Evolutionary conservation across 2,113 vertebrate genomes (phyloP).

Genomic region (Stercorarius parasiticus): DNA sequence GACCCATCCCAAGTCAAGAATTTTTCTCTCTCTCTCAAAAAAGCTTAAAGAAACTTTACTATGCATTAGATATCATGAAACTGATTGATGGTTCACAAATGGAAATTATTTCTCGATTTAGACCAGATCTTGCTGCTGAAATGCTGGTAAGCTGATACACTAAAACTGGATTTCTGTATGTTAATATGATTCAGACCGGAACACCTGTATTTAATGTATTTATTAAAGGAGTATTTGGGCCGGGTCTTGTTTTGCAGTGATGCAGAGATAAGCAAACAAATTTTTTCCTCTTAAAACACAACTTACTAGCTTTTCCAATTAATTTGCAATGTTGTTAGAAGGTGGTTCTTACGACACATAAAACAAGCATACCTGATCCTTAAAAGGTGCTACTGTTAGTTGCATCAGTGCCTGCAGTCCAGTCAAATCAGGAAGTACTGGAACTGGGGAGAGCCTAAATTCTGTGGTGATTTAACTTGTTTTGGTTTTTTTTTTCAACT

Average conservation of each 20-base stretch:
- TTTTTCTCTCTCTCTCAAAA: neutral
- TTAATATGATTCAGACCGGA: neutral
- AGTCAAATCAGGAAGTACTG: neutral
- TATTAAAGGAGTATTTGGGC: neutral
- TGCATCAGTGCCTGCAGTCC: neutral
- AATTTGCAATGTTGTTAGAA: neutral
- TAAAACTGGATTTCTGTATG: neutral
- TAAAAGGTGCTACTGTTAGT: neutral
- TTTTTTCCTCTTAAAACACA: neutral
- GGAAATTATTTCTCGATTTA: neutral
- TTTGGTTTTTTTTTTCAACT: neutral
- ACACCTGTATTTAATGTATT: neutral
- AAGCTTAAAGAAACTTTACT: neutral
- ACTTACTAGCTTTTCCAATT: neutral
- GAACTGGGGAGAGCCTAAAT: neutral
- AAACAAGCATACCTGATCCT: neutral
- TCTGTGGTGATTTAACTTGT: neutral
- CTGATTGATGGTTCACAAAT: neutral
- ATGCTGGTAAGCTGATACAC: neutral
- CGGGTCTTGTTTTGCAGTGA: neutral
- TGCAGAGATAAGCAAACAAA: neutral
- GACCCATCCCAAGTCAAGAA: neutral
- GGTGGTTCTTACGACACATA: fast-evolving
- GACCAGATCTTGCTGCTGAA: neutral
- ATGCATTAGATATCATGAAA: neutral